A percentile compares a stretch with the other conserved stretches of the same genome.
phyloP scores from a whole-genome alignment of 2,797 vertebrate species.

The Dryobates pubescens region DNA sequence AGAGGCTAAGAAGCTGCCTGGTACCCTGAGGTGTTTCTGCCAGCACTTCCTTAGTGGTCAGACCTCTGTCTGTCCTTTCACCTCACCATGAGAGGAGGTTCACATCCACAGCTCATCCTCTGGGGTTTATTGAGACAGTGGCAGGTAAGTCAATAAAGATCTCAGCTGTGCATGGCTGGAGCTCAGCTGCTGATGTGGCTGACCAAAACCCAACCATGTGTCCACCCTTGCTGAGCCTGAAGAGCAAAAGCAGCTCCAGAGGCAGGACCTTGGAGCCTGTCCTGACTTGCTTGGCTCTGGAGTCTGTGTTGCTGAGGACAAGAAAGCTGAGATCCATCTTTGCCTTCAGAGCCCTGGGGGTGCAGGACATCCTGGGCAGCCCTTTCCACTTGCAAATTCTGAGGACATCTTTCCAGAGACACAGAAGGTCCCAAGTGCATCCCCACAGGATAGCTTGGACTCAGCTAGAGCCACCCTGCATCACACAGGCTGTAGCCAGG shows the following conservation, averaged over 20 bases:
- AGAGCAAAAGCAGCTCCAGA: background rate
- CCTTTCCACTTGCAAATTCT: background rate
- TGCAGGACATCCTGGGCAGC: background rate
- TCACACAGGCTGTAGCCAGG: background rate
- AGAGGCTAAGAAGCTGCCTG: background rate
- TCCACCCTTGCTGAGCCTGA: background rate
- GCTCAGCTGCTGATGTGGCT: background rate
- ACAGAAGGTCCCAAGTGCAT: background rate
- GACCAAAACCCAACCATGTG: background rate
- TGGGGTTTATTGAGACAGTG: background rate
- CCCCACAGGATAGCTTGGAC: background rate
- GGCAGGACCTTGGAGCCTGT: background rate
- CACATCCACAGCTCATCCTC: background rate
- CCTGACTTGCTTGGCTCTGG: background rate
- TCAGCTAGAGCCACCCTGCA: background rate
- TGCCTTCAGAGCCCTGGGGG: background rate
- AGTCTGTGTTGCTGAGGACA: background rate
- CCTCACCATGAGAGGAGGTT: background rate
- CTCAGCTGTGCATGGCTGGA: background rate
- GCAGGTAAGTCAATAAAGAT: slow-evolving; percentile 2
- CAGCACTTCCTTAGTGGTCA: slow-evolving; percentile 1
- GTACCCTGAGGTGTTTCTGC: background rate
- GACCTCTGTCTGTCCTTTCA: background rate
- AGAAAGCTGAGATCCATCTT: background rate
- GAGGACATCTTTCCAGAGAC: background rate